These are phyloP conservation scores for Congeria kusceri DNA, from an alignment of 2,888 invertebrate species.

Conservation along the genomic window DNA sequence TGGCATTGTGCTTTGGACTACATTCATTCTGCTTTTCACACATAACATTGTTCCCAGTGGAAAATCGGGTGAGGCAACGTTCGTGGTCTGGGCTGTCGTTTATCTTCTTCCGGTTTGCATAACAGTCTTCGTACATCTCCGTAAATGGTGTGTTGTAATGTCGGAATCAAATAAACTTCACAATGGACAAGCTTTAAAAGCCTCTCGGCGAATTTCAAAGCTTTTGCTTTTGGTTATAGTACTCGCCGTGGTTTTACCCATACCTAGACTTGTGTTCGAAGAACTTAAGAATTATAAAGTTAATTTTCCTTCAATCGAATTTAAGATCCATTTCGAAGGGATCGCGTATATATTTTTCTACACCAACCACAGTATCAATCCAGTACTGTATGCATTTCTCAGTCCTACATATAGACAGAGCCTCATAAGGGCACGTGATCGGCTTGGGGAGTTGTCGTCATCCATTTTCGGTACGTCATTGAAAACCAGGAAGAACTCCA, in stretches of 20 bases:
- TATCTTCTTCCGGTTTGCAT: neutral
- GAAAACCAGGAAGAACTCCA: no score
- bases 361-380: no score
- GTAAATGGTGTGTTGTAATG: neutral
- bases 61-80: neutral
- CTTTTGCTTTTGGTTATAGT: neutral
- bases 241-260: neutral
- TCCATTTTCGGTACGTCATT: no score
- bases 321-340: no score
- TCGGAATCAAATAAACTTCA: neutral
- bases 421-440: no score
- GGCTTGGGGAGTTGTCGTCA: no score
- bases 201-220: neutral
- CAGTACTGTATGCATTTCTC: no score
- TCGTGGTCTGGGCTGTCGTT: neutral
- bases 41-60: neutral
- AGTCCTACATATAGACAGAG: no score
- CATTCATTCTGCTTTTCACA: neutral
- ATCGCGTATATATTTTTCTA: no score
- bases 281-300: no score
- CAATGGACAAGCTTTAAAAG: neutral
- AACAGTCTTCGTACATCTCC: neutral
- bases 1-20: neutral
- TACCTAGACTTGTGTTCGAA: neutral
- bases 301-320: no score